These are phyloP conservation scores for Drosophila varians DNA, from an alignment of 1,140 invertebrate genomes.

Conservation along the genomic window DNA sequence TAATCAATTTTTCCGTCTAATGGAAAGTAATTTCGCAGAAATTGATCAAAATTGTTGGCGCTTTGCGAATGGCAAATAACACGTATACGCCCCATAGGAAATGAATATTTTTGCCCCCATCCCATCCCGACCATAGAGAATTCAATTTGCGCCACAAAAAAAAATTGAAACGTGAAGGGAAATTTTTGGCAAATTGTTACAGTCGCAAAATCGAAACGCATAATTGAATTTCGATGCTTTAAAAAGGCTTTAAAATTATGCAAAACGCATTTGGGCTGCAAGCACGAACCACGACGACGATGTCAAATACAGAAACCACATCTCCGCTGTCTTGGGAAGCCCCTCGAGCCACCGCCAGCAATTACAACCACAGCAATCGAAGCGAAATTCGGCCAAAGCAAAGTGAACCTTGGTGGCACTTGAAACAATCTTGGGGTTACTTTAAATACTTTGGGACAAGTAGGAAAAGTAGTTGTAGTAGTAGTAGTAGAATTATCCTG, in stretches of 20 bases:
- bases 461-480: too few relatives aligned
- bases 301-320: slow-evolving; percentile 67
- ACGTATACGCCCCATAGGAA: slow-evolving; percentile 57
- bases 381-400: slow-evolving; percentile 45
- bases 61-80: slow-evolving; percentile 43
- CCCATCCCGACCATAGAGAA: too few relatives aligned
- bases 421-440: too few relatives aligned
- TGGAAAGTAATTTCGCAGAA: slow-evolving; percentile 37
- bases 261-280: slow-evolving; percentile 73
- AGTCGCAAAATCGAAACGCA: slow-evolving; percentile 30
- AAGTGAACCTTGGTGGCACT: slow-evolving; percentile 5
- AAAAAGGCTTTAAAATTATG: slow-evolving; percentile 59
- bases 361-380: slow-evolving; percentile 51
- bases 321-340: not conserved
- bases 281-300: slow-evolving; percentile 49
- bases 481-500: too few relatives aligned
- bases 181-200: slow-evolving; percentile 36
- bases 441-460: too few relatives aligned
- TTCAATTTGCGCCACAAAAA: slow-evolving; percentile 55
- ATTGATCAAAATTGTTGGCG: slow-evolving; percentile 37
- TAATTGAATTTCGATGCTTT: slow-evolving; percentile 64
- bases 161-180: not conserved
- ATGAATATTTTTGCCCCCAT: slow-evolving; percentile 1
- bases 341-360: slow-evolving; percentile 23
- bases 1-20: slow-evolving; percentile 59